Base-by-base conservation (phyloP, 2,113 vertebrate genomes). In the Scolopax mira region DNA sequence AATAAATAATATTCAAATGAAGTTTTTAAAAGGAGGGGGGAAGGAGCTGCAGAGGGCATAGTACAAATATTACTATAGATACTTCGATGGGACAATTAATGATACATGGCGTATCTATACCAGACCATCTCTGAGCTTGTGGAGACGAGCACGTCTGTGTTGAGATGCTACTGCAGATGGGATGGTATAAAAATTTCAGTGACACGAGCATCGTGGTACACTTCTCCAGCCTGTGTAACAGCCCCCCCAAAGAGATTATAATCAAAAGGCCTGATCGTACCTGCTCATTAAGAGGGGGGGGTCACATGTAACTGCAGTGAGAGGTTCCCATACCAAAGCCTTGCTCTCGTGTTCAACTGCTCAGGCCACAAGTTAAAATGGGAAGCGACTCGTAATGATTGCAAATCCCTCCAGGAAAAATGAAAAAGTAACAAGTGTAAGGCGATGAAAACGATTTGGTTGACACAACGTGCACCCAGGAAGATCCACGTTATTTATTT, bases 321-420 rank as follows among this genome's bases (percentile, higher is more conserved):
- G 64, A 58, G 52, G 85, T 41, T 72, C 78, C 79, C 3, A 2
- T 77, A 66, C 79, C 1, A 0, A 73, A 85, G 85, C 82, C 60
- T 70, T 12, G 2, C 37, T 39, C 67, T 70, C 1, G 0, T 25
- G 46, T 80, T 85, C 57, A 49, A 67, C 69, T 62, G 91, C 82
- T 93, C 49, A 51, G 71, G 81, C 80, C 88, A 78, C 67, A 55
- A 91, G 82, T 83, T 93, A 88, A 52, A 94, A 93, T 25, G 46
- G 85, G 85, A 95, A 91, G 72, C 51, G 91, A 91, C 75, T 91
- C 2, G 0, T 80, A 85, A 85, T 52, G 90, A 91, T 28, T 78
- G 72, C 67, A 94, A 93, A 96, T 88, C 42, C 75, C 79, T 74
- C 79, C 21, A 82, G 89, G 85, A 77, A 90, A 84, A 86, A 67